Percentiles rank a stretch among this genome's conserved stretches.
Evolutionary conservation across 1,140 invertebrate species (phyloP).

Genomic region (Daktulosphaira vitifoliae): DNA sequence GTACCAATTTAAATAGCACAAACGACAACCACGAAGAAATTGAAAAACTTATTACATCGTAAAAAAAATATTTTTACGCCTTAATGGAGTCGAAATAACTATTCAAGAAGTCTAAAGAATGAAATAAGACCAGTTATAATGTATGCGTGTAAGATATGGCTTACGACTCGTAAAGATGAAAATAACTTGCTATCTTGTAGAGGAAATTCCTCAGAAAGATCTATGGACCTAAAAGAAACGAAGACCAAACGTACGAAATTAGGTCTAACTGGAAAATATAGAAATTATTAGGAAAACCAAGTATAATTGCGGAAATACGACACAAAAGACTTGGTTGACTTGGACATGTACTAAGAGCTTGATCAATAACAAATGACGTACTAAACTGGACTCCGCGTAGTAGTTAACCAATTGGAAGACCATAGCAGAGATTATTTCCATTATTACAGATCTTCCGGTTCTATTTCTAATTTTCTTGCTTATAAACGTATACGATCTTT

Average conservation of each 20-base stretch:
- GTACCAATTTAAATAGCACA: not conserved
- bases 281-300: no score
- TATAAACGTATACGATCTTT: no score
- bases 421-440: no score
- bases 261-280: not conserved
- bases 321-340: no score
- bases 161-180: not conserved
- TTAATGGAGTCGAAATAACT: not conserved
- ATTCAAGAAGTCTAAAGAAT: not conserved
- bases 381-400: no score
- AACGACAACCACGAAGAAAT: not conserved
- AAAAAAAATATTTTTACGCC: not conserved
- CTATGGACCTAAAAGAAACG: not conserved
- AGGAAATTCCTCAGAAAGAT: not conserved
- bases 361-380: no score
- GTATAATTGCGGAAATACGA: no score
- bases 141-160: not conserved
- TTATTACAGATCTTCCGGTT: no score
- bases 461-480: no score
- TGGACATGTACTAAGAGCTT: no score
- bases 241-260: not conserved
- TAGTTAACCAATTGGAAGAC: no score
- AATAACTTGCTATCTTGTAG: not conserved
- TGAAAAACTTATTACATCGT: not conserved
- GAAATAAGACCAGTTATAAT: not conserved